phyloP scores from a whole-genome alignment of 1,140 invertebrate genomes.

The Luehdorfia chinensis region DNA sequence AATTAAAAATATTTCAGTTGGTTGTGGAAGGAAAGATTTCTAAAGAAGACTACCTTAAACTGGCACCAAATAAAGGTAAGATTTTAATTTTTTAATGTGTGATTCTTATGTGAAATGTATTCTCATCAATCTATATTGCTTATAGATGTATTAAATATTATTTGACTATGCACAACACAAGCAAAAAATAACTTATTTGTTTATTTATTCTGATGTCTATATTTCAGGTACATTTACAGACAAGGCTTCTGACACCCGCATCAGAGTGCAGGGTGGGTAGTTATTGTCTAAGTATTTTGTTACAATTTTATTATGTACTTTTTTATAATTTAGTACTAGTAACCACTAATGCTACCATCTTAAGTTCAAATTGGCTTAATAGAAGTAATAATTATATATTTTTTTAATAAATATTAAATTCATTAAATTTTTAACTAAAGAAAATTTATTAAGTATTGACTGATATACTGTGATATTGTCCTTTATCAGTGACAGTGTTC shows the following conservation, averaged over 20 bases:
- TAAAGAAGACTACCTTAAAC: slow-evolving; percentile 64
- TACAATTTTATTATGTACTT: neutral
- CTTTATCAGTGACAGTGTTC: no score
- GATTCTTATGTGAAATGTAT: no score
- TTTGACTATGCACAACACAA: neutral
- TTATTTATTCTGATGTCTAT: neutral
- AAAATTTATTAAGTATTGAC: no score
- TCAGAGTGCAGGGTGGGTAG: slow-evolving; percentile 49
- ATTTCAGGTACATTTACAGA: slow-evolving; percentile 14
- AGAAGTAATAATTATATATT: no score
- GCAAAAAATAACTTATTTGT: neutral
- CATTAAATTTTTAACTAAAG: no score
- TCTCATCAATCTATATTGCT: no score
- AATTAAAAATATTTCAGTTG: slow-evolving; percentile 53
- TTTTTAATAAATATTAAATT: no score
- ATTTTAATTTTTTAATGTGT: neutral
- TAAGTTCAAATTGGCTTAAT: neutral
- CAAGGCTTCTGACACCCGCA: slow-evolving; percentile 30
- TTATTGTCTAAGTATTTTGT: neutral
- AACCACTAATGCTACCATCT: neutral
- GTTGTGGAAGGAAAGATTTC: slow-evolving; percentile 66
- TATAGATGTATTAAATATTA: no score
- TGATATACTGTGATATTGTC: no score
- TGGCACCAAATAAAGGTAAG: slow-evolving; percentile 64
- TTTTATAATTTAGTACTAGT: neutral